These are phyloP conservation scores for Orcinus orca DNA, from an alignment of 2,113 vertebrate species.

Conservation along the genomic window DNA sequence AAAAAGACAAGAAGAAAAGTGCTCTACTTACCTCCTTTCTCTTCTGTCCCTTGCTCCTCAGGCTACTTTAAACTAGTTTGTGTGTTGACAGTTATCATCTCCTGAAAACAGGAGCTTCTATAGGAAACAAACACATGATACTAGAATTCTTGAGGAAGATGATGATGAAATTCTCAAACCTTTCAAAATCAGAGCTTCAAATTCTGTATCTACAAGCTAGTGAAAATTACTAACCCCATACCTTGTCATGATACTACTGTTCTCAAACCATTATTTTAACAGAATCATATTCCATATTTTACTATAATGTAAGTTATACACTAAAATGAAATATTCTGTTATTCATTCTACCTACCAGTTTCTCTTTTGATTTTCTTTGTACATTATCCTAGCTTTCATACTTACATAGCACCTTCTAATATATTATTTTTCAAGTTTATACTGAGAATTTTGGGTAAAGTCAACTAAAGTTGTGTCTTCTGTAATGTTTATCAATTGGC, in stretches of 20 bases:
- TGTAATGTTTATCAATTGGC: neutral
- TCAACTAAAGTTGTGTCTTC: neutral
- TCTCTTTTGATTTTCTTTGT: conserved; percentile 5
- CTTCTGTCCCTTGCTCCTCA: neutral
- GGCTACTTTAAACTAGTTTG: neutral
- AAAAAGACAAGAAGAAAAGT: neutral
- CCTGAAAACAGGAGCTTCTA: neutral
- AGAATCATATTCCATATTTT: neutral
- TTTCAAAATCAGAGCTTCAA: neutral
- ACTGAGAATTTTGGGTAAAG: neutral
- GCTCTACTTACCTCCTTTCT: neutral
- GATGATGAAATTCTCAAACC: neutral
- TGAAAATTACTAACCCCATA: neutral
- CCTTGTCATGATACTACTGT: neutral
- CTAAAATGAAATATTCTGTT: neutral
- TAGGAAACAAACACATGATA: neutral
- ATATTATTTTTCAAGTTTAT: neutral
- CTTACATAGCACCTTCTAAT: neutral
- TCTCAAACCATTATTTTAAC: neutral
- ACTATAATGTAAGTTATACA: neutral
- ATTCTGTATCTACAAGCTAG: neutral
- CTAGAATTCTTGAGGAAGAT: neutral
- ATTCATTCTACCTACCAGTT: neutral
- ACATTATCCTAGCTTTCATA: neutral
- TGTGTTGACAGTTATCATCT: neutral